Percentiles rank a stretch among this genome's conserved stretches.
These are phyloP conservation scores for Drosophila persimilis DNA, from an alignment of 1,140 invertebrate species.

Conservation along the genomic window DNA sequence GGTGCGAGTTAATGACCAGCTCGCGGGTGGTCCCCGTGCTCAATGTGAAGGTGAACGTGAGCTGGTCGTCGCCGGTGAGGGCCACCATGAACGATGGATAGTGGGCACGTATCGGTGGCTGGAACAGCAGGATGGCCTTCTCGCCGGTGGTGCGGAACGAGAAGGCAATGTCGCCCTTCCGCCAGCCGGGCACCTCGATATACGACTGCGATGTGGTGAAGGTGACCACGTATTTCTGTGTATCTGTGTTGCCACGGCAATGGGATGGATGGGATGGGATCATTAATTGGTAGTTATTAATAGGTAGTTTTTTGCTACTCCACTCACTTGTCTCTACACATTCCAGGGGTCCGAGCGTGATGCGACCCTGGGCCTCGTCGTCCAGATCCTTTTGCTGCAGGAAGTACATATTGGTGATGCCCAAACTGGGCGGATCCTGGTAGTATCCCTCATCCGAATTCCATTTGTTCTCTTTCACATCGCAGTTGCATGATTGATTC, in stretches of 20 bases:
- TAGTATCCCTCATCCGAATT: constrained; percentile 94
- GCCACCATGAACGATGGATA: constrained; percentile 96
- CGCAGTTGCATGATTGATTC: constrained; percentile 93
- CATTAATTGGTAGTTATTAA: constrained; percentile 18
- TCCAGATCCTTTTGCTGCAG: constrained; percentile 92
- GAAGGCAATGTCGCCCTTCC: constrained; percentile 95
- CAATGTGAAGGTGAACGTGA: constrained; percentile 95
- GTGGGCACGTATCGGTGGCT: constrained; percentile 93
- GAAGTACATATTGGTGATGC: constrained; percentile 95
- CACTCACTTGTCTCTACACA: constrained; percentile 96
- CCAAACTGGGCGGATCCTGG: constrained; percentile 90
- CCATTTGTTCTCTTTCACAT: constrained; percentile 92
- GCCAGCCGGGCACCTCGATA: constrained; percentile 95
- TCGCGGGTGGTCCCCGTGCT: constrained; percentile 91
- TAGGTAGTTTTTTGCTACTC: neutral
- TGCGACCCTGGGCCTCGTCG: constrained; percentile 91
- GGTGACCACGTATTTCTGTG: constrained; percentile 95
- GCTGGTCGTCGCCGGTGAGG: constrained; percentile 91
- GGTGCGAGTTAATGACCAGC: constrained; percentile 90
- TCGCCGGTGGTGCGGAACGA: constrained; percentile 96
- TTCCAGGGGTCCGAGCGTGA: constrained; percentile 94
- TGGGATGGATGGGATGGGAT: neutral
- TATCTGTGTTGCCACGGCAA: constrained; percentile 85
- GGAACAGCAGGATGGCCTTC: constrained; percentile 94
- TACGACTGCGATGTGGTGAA: constrained; percentile 96